phyloP scores from a whole-genome alignment of 2,888 invertebrate species.

The Lasioglossum vierecki region DNA sequence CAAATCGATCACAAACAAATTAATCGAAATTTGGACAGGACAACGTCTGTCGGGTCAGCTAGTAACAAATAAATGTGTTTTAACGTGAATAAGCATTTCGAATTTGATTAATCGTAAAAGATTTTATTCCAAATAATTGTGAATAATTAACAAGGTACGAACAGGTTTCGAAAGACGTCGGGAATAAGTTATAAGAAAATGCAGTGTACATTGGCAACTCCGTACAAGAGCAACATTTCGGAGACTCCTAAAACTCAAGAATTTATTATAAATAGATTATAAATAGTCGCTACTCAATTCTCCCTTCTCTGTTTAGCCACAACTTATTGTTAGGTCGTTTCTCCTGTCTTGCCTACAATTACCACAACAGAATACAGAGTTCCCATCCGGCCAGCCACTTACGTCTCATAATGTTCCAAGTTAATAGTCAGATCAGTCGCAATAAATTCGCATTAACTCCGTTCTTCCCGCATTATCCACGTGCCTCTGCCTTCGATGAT shows the following conservation, averaged over 20 bases:
- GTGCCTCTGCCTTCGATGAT: conserved; percentile 55
- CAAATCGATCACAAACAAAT: no score
- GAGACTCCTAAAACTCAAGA: background rate
- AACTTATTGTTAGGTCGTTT: conserved; percentile 22
- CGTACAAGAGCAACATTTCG: background rate
- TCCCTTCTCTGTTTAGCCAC: conserved; percentile 12
- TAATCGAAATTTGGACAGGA: no score
- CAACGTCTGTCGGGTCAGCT: no score
- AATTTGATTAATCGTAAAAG: background rate
- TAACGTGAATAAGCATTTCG: no score
- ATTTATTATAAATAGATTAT: conserved; percentile 2
- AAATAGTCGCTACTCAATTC: conserved; percentile 24
- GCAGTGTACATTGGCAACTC: background rate
- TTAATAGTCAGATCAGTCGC: conserved; percentile 66
- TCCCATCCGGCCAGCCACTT: conserved; percentile 49
- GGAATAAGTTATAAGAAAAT: background rate
- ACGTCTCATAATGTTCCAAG: conserved; percentile 63
- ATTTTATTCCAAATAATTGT: background rate
- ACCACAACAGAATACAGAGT: conserved; percentile 33
- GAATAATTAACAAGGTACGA: background rate
- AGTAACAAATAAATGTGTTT: no score
- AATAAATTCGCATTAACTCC: conserved; percentile 62
- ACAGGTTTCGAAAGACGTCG: background rate
- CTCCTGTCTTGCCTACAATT: conserved; percentile 40
- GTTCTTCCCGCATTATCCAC: conserved; percentile 41